phyloP scores from a whole-genome alignment of 2,113 vertebrate genomes.

The Felis catus region F.catus_Fca126_mat1.0 CM031412.1:37157001-37157500 shows the following conservation, averaged over 20 bases:
- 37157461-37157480: not conserved
- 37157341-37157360: too few species aligned
- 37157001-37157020: not conserved
- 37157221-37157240: not conserved
- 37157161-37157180: not conserved
- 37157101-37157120: not conserved
- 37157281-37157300: too few species aligned
- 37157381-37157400: too few species aligned
- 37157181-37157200: not conserved
- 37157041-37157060: constrained; percentile 42
- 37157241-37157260: not conserved
- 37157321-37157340: too few species aligned
- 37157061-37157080: not conserved
- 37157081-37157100: constrained; percentile 14
- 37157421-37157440: too few species aligned
- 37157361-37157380: too few species aligned
- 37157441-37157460: too few species aligned
- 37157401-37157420: too few species aligned
- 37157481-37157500: not conserved
- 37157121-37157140: not conserved
- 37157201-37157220: not conserved
- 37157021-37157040: not conserved
- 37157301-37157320: too few species aligned
- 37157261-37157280: too few species aligned
- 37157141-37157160: constrained; percentile 58